phyloP scores from a whole-genome alignment of 2,113 vertebrate genomes.

The Tenebrosternarchus preto region DNA sequence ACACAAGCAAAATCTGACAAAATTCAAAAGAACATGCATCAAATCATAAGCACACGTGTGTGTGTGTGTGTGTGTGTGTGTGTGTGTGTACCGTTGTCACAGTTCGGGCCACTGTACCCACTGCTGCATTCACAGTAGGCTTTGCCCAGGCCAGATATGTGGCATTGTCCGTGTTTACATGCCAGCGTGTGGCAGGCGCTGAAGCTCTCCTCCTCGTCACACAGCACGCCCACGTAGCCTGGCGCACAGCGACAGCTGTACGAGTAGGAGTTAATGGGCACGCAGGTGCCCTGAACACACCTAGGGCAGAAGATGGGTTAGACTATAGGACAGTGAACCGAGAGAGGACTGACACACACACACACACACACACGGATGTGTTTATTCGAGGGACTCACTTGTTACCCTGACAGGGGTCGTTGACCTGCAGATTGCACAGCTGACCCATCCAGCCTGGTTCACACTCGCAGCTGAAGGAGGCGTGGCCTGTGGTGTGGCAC shows the following conservation, averaged over 20 bases:
- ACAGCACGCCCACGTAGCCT: conserved; percentile 89
- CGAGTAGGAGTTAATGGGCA: conserved; percentile 96
- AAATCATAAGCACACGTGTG: not conserved
- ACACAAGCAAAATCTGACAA: not conserved
- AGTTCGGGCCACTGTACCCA: conserved; percentile 90
- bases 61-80: conserved; percentile 1
- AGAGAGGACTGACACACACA: not conserved
- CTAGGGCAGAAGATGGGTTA: conserved; percentile 66
- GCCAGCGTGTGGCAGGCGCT: conserved; percentile 85
- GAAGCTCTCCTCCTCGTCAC: conserved; percentile 85
- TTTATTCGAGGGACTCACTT: conserved; percentile 80
- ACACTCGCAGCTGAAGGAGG: conserved; percentile 90
- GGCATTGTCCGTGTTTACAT: conserved; percentile 94
- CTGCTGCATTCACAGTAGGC: conserved; percentile 94
- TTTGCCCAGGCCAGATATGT: conserved; percentile 90
- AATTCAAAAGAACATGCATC: not conserved
- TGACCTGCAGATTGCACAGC: conserved; percentile 89
- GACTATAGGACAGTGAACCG: not conserved
- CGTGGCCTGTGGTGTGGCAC: conserved; percentile 85
- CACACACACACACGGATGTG: not conserved
- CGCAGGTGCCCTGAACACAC: conserved; percentile 91
- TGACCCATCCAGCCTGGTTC: conserved; percentile 90
- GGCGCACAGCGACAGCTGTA: conserved; percentile 97
- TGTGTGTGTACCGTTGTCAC: conserved; percentile 83
- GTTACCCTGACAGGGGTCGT: conserved; percentile 92